These are phyloP conservation scores for Chanos chanos DNA, from an alignment of 2,797 vertebrate species.

Conservation along the genomic window DNA sequence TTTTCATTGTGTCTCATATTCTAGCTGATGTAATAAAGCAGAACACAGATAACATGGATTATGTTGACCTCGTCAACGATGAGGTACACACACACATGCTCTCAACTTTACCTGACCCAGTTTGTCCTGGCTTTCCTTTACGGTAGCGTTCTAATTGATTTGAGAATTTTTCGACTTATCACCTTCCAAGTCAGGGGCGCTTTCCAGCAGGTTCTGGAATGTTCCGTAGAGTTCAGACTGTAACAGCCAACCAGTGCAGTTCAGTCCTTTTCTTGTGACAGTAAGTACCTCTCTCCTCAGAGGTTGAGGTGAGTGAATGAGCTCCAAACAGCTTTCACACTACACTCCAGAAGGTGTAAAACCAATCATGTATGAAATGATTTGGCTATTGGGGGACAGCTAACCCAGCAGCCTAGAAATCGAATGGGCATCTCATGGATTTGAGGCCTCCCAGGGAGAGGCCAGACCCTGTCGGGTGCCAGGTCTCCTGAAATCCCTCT, in stretches of 20 bases:
- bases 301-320: slow-evolving; percentile 52
- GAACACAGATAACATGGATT: too few relatives aligned
- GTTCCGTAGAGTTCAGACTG: too few relatives aligned
- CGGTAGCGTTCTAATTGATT: slow-evolving; percentile 3
- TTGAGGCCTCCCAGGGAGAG: background rate
- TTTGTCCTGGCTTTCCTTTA: slow-evolving; percentile 5
- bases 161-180: slow-evolving; percentile 17
- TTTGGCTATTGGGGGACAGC: slow-evolving; percentile 46
- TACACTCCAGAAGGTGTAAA: slow-evolving; percentile 55
- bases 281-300: slow-evolving; percentile 18
- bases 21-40: too few relatives aligned
- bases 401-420: slow-evolving; percentile 29
- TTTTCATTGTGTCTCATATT: too few relatives aligned
- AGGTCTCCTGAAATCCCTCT: background rate
- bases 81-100: slow-evolving; percentile 9
- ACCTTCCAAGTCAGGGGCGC: slow-evolving; percentile 19
- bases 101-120: slow-evolving; percentile 29
- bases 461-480: background rate
- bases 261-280: background rate
- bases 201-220: too few relatives aligned
- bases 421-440: background rate
- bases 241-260: too few relatives aligned
- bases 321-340: slow-evolving; percentile 54
- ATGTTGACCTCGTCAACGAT: too few relatives aligned
- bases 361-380: slow-evolving; percentile 70